Evolutionary conservation across 2,888 invertebrate species (phyloP), one percentile per base, ranked within the genome.

Genomic region (Pharmacophagus antenor): DNA sequence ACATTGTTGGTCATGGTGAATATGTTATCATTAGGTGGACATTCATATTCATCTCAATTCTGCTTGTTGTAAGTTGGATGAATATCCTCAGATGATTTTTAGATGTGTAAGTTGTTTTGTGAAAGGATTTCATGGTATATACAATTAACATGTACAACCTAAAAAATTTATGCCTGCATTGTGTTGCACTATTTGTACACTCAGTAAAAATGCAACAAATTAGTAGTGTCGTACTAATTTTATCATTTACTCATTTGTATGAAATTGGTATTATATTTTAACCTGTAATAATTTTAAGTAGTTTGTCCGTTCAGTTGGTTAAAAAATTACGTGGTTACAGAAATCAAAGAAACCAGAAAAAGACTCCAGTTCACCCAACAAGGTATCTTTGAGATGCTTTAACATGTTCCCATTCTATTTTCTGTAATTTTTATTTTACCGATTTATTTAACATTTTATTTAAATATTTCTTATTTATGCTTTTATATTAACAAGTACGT

Each of bases 301-400:
- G 48, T 41, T 21, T 48, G 31, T 52, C 23, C 44, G 25, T 49
- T 44, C 63, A 63, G 72, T 73, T 76, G 69, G 77, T 69, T 69
- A 74, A 76, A 74, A 68, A 20, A 58, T 63, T 67, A 44, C 60
- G 62, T 72, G 66, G 64, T 94, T 94, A 76, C 94, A 95, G 95
- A 95, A 95, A 92, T 95, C 95, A 90, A 94, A 94, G 93, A 95
- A 94, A 92, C 92, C 92, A 80, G 94, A 94, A 86, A 94, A 93
- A 92, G 93, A 85, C 91, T 93, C 91, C 80, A 91, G 92, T 80
- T 93, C 93, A 79, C 93, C 94, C 73, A 87, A 92, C 74, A 94
- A 95, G 95, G 95, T 95, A 95, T 82, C 82, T 71, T 79, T 76
- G 76, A 79, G 76, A 79, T 74, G 78, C 75, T 67, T 67, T 65